A percentile compares a stretch with the other conserved stretches of the same genome.
Evolutionary conservation across 2,113 vertebrate genomes (phyloP).

Genomic region (Colossoma macropomum): DNA sequence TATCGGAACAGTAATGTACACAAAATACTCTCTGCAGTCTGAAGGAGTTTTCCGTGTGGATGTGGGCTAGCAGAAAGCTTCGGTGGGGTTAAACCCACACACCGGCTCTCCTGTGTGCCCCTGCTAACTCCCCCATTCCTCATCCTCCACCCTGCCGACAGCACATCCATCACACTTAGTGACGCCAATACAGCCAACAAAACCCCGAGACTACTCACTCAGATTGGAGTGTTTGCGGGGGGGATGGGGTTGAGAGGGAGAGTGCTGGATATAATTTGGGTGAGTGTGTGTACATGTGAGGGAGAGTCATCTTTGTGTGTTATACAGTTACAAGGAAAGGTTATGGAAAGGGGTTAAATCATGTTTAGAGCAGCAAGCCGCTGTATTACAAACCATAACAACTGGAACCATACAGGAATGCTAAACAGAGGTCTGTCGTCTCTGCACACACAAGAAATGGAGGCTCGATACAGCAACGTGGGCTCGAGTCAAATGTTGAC

Average conservation of each 20-base stretch:
- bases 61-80: constrained; percentile 6
- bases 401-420: background rate
- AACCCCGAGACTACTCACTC: constrained; percentile 50
- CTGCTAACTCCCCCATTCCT: constrained; percentile 68
- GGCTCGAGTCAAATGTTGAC: too few species aligned
- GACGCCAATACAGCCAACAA: constrained; percentile 49
- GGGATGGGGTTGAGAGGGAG: background rate
- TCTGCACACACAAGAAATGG: background rate
- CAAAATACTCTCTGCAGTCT: background rate
- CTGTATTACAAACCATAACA: constrained; percentile 41
- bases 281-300: background rate
- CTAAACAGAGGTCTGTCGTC: background rate
- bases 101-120: constrained; percentile 56
- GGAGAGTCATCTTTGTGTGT: constrained; percentile 4
- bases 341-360: constrained; percentile 51
- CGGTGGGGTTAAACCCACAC: constrained; percentile 55
- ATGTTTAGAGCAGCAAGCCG: constrained; percentile 54
- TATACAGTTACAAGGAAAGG: constrained; percentile 23
- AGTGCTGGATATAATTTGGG: background rate
- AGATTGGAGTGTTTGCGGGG: constrained; percentile 46
- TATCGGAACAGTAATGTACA: too few species aligned
- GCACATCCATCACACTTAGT: constrained; percentile 75
- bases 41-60: constrained; percentile 5
- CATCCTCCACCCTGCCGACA: constrained; percentile 68
- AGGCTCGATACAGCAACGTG: too few species aligned